These are phyloP conservation scores for Rhineura floridana DNA, from an alignment of 2,113 vertebrate genomes.

Conservation along the genomic window DNA sequence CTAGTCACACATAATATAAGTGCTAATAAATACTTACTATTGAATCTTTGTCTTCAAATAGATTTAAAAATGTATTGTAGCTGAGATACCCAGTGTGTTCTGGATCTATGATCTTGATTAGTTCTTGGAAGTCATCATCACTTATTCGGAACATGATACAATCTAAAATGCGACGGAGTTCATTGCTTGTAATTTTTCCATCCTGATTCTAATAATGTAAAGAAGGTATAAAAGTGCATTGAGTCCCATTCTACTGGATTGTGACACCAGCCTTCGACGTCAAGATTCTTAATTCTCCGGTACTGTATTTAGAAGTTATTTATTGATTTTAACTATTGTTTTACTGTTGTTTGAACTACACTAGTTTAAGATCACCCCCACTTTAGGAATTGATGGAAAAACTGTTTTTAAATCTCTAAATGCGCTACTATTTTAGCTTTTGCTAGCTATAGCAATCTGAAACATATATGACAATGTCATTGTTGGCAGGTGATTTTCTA, in stretches of 20 bases:
- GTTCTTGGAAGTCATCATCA: constrained; percentile 66
- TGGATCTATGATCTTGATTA: constrained; percentile 67
- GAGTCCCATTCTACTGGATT: not conserved
- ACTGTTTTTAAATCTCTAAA: not conserved
- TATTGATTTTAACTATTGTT: not conserved
- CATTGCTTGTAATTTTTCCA: constrained; percentile 51
- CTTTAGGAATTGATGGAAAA: not conserved
- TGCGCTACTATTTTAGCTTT: not conserved
- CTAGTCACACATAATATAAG: not conserved
- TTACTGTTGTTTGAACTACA: not conserved
- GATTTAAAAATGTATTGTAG: constrained; percentile 30
- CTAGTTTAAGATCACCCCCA: not conserved
- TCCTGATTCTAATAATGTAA: constrained; percentile 44
- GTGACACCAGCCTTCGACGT: not conserved
- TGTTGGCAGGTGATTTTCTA: not conserved
- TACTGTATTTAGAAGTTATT: not conserved
- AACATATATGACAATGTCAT: not conserved
- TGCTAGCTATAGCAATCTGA: not conserved
- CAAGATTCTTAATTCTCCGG: not conserved
- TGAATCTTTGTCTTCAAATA: constrained; percentile 49
- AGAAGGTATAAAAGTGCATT: not conserved
- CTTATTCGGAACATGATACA: constrained; percentile 55
- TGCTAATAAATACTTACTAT: constrained; percentile 27
- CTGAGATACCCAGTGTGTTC: constrained; percentile 43
- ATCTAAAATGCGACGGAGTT: constrained; percentile 56